Conservation (phyloP, 2,113 vertebrate genomes). For the Psammodynastes pulverulentus region DNA sequence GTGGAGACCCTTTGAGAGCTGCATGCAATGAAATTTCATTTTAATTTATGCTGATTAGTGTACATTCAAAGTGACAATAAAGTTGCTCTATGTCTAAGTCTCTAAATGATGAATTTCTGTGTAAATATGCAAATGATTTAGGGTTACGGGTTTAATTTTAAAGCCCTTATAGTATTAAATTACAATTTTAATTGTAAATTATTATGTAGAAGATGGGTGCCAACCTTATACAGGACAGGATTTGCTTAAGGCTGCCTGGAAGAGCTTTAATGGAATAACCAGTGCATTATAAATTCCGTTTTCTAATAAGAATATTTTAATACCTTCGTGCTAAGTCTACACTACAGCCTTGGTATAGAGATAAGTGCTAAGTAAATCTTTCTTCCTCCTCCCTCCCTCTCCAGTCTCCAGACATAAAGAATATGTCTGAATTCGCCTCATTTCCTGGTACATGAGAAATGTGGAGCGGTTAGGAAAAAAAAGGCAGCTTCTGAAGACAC, state of each 20-base stretch:
- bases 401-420: background rate
- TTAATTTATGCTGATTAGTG: too few relatives aligned
- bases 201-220: background rate
- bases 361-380: slow-evolving; percentile 31
- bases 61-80: too few relatives aligned
- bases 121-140: background rate
- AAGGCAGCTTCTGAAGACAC: background rate
- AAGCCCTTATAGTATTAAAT: background rate
- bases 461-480: background rate
- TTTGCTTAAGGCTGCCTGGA: background rate
- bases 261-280: background rate
- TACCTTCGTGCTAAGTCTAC: slow-evolving; percentile 40
- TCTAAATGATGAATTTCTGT: background rate
- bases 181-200: background rate
- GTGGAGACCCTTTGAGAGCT: too few relatives aligned
- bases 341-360: background rate
- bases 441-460: slow-evolving; percentile 33
- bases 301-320: slow-evolving; percentile 9
- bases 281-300: background rate
- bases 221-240: background rate
- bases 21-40: too few relatives aligned
- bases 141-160: background rate
- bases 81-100: too few relatives aligned
- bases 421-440: slow-evolving; percentile 14
- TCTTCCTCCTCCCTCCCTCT: background rate